Evolutionary conservation across 2,113 vertebrate species (phyloP), one percentile per base, ranked within the genome.

Genomic region (Leucopsar rothschildi): DNA sequence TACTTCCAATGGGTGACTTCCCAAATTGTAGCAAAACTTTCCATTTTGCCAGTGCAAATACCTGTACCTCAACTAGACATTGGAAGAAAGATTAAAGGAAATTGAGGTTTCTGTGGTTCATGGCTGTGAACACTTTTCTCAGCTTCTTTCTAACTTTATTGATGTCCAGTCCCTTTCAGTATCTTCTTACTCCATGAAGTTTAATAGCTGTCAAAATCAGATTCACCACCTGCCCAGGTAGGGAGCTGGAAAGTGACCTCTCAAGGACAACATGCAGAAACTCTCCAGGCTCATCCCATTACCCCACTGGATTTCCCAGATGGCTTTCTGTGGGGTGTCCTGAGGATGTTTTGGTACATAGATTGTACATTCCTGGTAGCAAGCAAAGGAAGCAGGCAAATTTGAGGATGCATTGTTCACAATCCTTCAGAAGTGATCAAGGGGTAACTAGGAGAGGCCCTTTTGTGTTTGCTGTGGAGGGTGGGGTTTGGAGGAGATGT

Each of bases 101-200:
- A 25, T 3, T 19, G 28, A 65, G 6, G 1, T 81, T 31, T 50
- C n/a, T 53, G 0, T 22, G 3, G 3, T 49, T 82, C 28, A 25
- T 28, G 37, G 5, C 7, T 66, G 18, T 50, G 21, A 88, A 64
- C 6, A 12, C 0, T 65, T 59, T 52, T 27, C 45, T 76, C 24
- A 40, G 5, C 16, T 83, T 76, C 42, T 80, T 75, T 81, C 33
- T 66, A n/a, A 37, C 35, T 73, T 86, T 21, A 8, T 29, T 77
- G 31, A 39, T 2, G 3, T 35, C 10, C 72, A 42, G 1, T 12
- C 13, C 8, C 4, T 5, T 28, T 28, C 4, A 8, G 2, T 57
- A 57, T 53, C 37, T 44, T 59, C 24, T 44, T 71, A 49, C n/a
- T 68, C 31, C 55, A 9, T 35, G 19, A 5, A 13, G 8, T 68